A percentile compares a stretch with the other conserved stretches of the same genome.
Conservation (phyloP, 2,888 invertebrate genomes). For the Helleia helle region DNA sequence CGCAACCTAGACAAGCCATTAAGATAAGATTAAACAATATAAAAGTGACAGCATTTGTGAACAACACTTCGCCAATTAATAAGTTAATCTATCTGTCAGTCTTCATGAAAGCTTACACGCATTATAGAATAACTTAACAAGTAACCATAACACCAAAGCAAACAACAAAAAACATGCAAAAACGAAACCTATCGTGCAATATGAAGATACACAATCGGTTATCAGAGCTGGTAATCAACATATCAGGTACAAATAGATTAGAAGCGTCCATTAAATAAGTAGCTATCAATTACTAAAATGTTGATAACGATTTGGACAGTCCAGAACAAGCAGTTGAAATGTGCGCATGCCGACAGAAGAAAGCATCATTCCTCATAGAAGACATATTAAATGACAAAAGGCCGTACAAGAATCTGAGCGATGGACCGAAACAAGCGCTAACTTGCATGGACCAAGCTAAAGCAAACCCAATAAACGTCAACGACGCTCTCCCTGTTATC, state of each 20-base stretch:
- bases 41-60: conserved; percentile 17
- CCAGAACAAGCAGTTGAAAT: conserved; percentile 39
- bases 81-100: conserved; percentile 26
- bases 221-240: conserved; percentile 1
- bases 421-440: conserved; percentile 38
- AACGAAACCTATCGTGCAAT: not conserved
- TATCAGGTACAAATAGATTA: conserved; percentile 42
- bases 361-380: conserved; percentile 56
- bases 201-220: conserved; percentile 5
- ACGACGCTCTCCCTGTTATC: conserved; percentile 14
- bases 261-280: conserved; percentile 61
- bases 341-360: conserved; percentile 63
- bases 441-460: conserved; percentile 26
- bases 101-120: conserved; percentile 24
- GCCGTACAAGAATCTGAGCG: conserved; percentile 37
- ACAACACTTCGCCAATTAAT: conserved; percentile 21
- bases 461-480: not conserved
- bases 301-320: conserved; percentile 61
- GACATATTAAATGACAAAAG: conserved; percentile 54
- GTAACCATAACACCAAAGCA: not conserved
- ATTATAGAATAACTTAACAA: conserved; percentile 10
- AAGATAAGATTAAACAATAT: conserved; percentile 11
- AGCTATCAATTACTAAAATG: conserved; percentile 65
- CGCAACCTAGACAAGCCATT: not conserved
- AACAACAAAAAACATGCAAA: not conserved